Base-by-base conservation (phyloP, 1,140 invertebrate genomes). In the Medauroidea extradentata region DNA sequence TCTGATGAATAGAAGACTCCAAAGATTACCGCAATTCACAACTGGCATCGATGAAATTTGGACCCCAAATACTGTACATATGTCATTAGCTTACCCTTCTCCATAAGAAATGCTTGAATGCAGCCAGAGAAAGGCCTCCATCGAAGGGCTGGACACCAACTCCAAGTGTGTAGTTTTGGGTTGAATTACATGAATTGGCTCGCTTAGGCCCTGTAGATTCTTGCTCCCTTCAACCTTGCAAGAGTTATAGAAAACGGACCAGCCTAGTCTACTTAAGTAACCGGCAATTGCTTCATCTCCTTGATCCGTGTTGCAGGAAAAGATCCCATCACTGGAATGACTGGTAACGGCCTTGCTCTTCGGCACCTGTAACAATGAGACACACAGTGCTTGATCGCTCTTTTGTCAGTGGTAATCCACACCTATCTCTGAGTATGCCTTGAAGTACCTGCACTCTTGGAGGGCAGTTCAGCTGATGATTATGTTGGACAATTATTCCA, bases 211-310 rank as follows among this genome's bases (percentile, higher is more conserved):
- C 73, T 75, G 1, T 49, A 3, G 9, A 49, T 53, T 7, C 63
- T 62, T 16, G 56, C 53, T 62, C 44, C 50, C 57, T 68, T 21
- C 18, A 39, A 24, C 42, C 44, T 42, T n/a, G 19, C 56, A 61
- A 67, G 9, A 52, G 42, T 53, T 21, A 56, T 25, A 44, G 25
- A 13, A 34, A 79, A 71, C 1, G 75, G 75, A 0, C 75, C 75
- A 11, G 69, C 69, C 42, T 70, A 34, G 18, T 14, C 2, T 4
- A 25, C 2, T 2, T 74, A 76, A 16, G 59, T 8, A 69, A 50
- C 16, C 59, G 44, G 7, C 62, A 18, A 11, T n/a, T n/a, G n/a
- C n/a, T n/a, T n/a, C n/a, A n/a, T 65, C 52, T 21, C 19, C 64
- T 49, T n/a, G n/a, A 65, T 21, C 60, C 65, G 23, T 24, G 41